Percentiles rank a stretch among this genome's conserved stretches.
Conservation (phyloP, 2,113 vertebrate species). For the Pomatorhinus ruficollis region DNA sequence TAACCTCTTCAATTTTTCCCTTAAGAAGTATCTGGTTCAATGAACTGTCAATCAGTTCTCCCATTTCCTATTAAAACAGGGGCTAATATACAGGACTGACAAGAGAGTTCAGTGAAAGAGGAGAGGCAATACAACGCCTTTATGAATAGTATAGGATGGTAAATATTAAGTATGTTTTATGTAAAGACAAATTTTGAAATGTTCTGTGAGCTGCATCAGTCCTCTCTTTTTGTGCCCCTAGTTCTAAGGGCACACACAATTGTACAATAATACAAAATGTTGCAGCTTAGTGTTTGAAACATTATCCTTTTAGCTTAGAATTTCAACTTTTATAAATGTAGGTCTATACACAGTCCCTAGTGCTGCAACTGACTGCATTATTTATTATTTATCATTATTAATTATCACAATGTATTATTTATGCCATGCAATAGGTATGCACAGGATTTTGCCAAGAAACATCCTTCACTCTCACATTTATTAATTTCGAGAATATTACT, state of each 20-base stretch:
- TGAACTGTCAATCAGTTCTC: slow-evolving; percentile 45
- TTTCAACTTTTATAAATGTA: slow-evolving; percentile 40
- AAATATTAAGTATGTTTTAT: not conserved
- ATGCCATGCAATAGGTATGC: slow-evolving; percentile 53
- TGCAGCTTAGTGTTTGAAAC: not conserved
- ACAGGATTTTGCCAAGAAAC: slow-evolving; percentile 51
- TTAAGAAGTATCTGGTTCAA: slow-evolving; percentile 44
- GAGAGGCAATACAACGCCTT: not conserved
- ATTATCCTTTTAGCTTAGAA: not conserved
- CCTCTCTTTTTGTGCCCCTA: not conserved
- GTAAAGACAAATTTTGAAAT: not conserved
- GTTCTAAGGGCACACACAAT: not conserved
- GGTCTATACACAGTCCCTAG: slow-evolving; percentile 20
- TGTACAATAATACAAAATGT: not conserved
- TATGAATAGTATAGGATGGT: not conserved
- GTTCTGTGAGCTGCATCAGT: not conserved
- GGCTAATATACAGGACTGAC: not conserved
- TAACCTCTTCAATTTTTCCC: slow-evolving; percentile 53
- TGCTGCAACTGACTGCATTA: slow-evolving; percentile 50
- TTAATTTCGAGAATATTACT: slow-evolving; percentile 43
- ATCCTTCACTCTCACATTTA: slow-evolving; percentile 15
- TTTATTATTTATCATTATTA: slow-evolving; percentile 72
- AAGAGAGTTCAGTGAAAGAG: not conserved
- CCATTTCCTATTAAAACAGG: not conserved
- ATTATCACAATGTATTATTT: slow-evolving; percentile 69